A percentile compares a stretch with the other conserved stretches of the same genome.
Conservation (phyloP, 2,113 vertebrate species). For the Pantherophis guttatus region DNA sequence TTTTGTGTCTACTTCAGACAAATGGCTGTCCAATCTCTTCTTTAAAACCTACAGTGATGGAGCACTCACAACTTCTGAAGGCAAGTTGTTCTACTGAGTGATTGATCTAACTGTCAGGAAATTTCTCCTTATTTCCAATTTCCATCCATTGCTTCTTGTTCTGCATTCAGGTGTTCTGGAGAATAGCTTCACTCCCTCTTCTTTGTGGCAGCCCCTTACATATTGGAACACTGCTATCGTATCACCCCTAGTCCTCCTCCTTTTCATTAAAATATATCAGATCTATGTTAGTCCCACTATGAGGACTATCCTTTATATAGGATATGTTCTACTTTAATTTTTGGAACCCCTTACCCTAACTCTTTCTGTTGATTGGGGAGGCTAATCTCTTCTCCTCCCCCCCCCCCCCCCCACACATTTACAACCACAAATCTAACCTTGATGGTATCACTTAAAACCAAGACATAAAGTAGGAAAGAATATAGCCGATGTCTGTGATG, state of each 20-base stretch:
- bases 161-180: too few relatives aligned
- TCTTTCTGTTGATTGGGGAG: not conserved
- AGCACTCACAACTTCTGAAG: not conserved
- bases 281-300: not conserved
- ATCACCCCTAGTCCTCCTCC: too few relatives aligned
- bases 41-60: not conserved
- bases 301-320: not conserved
- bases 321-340: not conserved
- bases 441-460: not conserved
- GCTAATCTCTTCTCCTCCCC: not conserved
- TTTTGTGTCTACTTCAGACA: too few relatives aligned
- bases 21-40: not conserved
- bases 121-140: too few relatives aligned
- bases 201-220: too few relatives aligned
- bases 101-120: not conserved
- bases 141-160: too few relatives aligned
- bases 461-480: too few relatives aligned
- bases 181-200: too few relatives aligned
- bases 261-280: too few relatives aligned
- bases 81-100: not conserved
- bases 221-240: too few relatives aligned
- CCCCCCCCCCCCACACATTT: not conserved
- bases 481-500: not conserved
- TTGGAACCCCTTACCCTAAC: not conserved
- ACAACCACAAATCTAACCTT: not conserved